Percentiles rank a stretch among this genome's conserved stretches.
Evolutionary conservation across 2,888 invertebrate genomes (phyloP).

Genomic region (Altica lythri): DNA sequence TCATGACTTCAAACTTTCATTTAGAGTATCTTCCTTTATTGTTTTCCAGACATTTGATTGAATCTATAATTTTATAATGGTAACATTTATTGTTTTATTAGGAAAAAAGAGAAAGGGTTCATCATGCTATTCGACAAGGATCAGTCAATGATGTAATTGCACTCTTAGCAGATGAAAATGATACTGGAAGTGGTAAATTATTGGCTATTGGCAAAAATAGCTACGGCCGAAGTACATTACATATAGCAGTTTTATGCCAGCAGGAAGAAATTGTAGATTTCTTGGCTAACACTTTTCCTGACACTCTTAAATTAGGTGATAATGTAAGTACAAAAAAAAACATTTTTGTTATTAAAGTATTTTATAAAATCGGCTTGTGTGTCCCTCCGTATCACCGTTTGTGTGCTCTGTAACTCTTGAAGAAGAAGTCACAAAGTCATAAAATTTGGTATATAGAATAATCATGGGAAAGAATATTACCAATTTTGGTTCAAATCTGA

Average conservation of each 20-base stretch:
- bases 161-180: conserved; percentile 60
- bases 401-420: too few species aligned
- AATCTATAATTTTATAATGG: too few species aligned
- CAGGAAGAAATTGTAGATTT: conserved; percentile 80
- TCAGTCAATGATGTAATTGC: conserved; percentile 65
- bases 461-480: too few species aligned
- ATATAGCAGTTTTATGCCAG: conserved; percentile 84
- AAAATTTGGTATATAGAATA: too few species aligned
- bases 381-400: too few species aligned
- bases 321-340: conserved; percentile 67
- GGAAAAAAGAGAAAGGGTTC: conserved; percentile 79
- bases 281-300: conserved; percentile 73
- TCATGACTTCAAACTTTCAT: too few species aligned
- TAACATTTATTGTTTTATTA: conserved; percentile 51
- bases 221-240: conserved; percentile 79
- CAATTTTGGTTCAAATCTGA: too few species aligned
- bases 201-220: conserved; percentile 68
- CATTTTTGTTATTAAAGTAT: neutral
- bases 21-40: too few species aligned
- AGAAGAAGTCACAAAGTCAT: too few species aligned
- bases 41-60: too few species aligned
- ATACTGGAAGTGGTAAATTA: conserved; percentile 60
- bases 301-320: conserved; percentile 77
- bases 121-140: conserved; percentile 71
- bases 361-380: too few species aligned